Conservation (phyloP, 2,113 vertebrate species). For the Pollachius pollachius region DNA sequence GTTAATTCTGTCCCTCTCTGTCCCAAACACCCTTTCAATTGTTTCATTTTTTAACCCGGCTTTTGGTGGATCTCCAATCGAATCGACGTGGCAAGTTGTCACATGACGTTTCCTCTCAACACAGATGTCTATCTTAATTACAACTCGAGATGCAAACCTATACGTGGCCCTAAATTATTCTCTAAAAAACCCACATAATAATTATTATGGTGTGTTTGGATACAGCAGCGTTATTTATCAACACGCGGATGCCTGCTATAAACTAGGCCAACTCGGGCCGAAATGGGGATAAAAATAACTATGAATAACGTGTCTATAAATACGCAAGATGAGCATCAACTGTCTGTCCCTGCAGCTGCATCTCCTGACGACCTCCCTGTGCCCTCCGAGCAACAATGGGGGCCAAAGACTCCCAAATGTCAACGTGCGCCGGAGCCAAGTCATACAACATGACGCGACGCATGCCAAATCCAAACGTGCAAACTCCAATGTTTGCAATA, state of each 20-base stretch:
- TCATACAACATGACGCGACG: no score
- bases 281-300: constrained; percentile 28
- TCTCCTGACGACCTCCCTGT: constrained; percentile 41
- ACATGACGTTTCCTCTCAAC: constrained; percentile 65
- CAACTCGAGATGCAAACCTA: constrained; percentile 54
- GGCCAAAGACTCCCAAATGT: constrained; percentile 1
- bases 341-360: constrained; percentile 29
- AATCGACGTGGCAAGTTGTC: constrained; percentile 44
- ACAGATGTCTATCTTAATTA: constrained; percentile 61
- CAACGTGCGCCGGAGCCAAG: background rate
- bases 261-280: constrained; percentile 24
- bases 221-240: constrained; percentile 49
- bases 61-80: constrained; percentile 49
- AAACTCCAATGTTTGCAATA: no score
- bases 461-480: no score
- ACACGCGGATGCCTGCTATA: constrained; percentile 36
- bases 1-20: constrained; percentile 27
- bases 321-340: constrained; percentile 39
- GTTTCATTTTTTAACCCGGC: constrained; percentile 52
- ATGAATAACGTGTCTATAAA: constrained; percentile 41
- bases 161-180: constrained; percentile 33
- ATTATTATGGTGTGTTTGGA: constrained; percentile 39
- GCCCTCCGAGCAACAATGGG: constrained; percentile 18
- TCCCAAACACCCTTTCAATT: constrained; percentile 22
- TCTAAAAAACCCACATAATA: constrained; percentile 44